Evolutionary conservation across 2,888 invertebrate genomes (phyloP), one percentile per base, ranked within the genome.

Genomic region (Heteropelma amictum): DNA sequence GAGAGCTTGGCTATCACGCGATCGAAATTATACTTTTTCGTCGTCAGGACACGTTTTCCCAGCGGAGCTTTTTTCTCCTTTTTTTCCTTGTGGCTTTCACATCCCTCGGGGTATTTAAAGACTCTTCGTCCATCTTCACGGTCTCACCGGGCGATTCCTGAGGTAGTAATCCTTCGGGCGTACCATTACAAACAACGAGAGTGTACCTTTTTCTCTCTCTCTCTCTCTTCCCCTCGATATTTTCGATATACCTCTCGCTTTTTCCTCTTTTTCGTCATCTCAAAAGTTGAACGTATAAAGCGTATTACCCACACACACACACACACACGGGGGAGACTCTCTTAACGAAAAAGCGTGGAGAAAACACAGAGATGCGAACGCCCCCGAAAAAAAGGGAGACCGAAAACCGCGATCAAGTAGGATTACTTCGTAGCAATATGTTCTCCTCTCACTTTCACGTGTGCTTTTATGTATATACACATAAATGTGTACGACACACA

Each of bases 31-130:
- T 84, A 83, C 67, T 86, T 86, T 87, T 85, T 85, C 83, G 86
- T 86, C 84, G 82, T 83, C 85, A 81, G 79, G 81, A 84, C 87
- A 85, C 86, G 85, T 87, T 81, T 80, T 73, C 81, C 81, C 81
- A 82, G 28, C 35, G 63, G 42, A 60, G 49, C 6, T 30, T 47
- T 60, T 51, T 60, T 54, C 8, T 45, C 23, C 8, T 63, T 51
- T 42, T 56, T 54, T 65, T 49, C 42, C 21, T 17, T 26, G 40
- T 17, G 82, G 83, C 83, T 81, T 80, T 80, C 83, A 81, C 85
- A 85, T 86, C 86, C 87, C 86, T 75, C 80, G 80, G 86, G 87
- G 87, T 88, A 87, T 88, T 88, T 87, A 87, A 88, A 87, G 87
- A 85, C 86, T 84, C 84, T 83, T 80, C 82, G 81, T 84, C 83